Evolutionary conservation across 2,888 invertebrate species (phyloP).

Genomic region (Hybos culiciformis): DNA sequence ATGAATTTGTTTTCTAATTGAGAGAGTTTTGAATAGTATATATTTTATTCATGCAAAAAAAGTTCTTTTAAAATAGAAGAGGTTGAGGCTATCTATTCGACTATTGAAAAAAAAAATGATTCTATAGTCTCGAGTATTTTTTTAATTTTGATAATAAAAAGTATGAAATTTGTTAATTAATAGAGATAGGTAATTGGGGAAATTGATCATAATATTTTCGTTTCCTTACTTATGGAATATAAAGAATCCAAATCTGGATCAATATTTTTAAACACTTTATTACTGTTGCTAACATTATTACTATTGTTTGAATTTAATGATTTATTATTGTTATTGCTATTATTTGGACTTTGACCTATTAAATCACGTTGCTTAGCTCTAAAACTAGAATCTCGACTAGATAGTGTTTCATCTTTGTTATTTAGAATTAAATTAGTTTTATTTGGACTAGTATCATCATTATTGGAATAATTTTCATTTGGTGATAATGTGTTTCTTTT

Average conservation of each 20-base stretch:
- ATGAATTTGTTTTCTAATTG: background rate
- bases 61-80: too few relatives aligned
- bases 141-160: background rate
- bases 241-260: conserved; percentile 55
- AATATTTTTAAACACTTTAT: conserved; percentile 36
- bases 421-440: conserved; percentile 20
- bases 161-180: background rate
- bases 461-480: conserved; percentile 13
- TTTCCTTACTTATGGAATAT: conserved; percentile 50
- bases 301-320: too few relatives aligned
- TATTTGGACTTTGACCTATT: conserved; percentile 30
- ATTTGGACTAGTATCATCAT: conserved; percentile 21
- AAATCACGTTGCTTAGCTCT: conserved; percentile 26
- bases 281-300: conserved; percentile 10
- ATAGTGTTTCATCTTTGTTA: conserved; percentile 17
- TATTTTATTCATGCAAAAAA: too few relatives aligned
- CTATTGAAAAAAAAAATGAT: background rate
- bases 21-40: too few relatives aligned
- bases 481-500: conserved; percentile 14
- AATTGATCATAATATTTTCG: background rate
- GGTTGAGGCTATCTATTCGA: background rate
- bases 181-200: background rate
- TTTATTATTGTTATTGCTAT: conserved; percentile 21
- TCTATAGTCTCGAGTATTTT: background rate
- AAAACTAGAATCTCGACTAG: too few relatives aligned